Conservation (phyloP, 64 coral and sea anemone genomes). For the Actinia tenebrosa region DNA sequence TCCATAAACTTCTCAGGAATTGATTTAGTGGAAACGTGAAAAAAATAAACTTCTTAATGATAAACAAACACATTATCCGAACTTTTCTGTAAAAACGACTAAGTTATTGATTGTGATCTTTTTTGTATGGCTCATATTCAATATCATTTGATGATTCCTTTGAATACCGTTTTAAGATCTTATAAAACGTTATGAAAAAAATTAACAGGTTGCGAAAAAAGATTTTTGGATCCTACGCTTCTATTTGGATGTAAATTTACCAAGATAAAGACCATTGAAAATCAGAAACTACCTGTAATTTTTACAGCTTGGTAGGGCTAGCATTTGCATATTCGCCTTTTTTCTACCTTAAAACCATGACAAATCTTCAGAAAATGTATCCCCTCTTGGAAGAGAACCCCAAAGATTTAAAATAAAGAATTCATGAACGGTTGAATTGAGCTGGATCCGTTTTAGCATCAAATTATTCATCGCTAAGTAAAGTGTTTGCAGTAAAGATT, state of each 20-base stretch:
- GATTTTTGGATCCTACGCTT: not conserved
- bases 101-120: not conserved
- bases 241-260: not conserved
- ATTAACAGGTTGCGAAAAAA: not conserved
- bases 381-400: not conserved
- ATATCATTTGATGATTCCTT: not conserved
- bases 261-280: not conserved
- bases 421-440: not conserved
- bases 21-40: not conserved
- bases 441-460: slow-evolving; percentile 3
- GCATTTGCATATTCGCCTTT: not conserved
- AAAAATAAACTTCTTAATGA: not conserved
- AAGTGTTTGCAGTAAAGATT: not conserved
- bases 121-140: not conserved
- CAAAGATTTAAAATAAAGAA: not conserved
- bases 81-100: not conserved
- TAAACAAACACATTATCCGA: not conserved
- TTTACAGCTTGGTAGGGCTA: not conserved
- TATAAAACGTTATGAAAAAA: not conserved
- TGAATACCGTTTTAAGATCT: not conserved
- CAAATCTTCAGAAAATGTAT: not conserved
- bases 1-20: not conserved
- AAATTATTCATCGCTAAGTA: slow-evolving; percentile 14
- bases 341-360: not conserved
- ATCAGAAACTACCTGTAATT: not conserved